phyloP scores from a whole-genome alignment of 2,113 vertebrate species.

The Budorcas taxicolor region DNA sequence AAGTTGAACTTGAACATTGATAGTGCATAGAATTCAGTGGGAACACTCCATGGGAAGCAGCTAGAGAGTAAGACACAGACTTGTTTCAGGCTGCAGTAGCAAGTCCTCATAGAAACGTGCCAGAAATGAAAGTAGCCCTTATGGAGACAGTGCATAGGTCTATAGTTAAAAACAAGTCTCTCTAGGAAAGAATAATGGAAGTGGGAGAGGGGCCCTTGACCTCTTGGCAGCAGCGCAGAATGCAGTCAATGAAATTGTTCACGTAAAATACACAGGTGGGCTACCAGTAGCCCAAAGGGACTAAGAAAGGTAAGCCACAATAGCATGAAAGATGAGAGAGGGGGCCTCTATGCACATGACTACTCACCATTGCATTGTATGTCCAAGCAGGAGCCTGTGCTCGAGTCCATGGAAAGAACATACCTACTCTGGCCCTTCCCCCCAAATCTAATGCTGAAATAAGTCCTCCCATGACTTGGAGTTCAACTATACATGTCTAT shows the following conservation, averaged over 20 bases:
- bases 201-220: not conserved
- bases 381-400: not conserved
- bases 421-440: not conserved
- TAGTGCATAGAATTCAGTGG: not conserved
- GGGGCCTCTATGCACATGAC: accelerated
- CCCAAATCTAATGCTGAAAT: not conserved
- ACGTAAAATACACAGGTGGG: not conserved
- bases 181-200: conserved; percentile 47
- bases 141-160: not conserved
- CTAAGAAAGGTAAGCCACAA: not conserved
- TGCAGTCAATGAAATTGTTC: not conserved
- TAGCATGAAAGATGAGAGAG: not conserved
- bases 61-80: not conserved
- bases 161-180: conserved; percentile 53
- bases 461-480: not conserved
- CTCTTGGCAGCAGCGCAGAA: not conserved
- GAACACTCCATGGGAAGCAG: not conserved
- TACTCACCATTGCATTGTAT: not conserved
- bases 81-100: conserved; percentile 2
- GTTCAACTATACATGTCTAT: not conserved
- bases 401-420: not conserved
- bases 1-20: not conserved
- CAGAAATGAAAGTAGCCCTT: conserved; percentile 45
- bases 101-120: conserved; percentile 60
- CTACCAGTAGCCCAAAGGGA: not conserved